These are phyloP conservation scores for Goniozus legneri DNA, from an alignment of 1,140 invertebrate genomes.

Conservation along the genomic window DNA sequence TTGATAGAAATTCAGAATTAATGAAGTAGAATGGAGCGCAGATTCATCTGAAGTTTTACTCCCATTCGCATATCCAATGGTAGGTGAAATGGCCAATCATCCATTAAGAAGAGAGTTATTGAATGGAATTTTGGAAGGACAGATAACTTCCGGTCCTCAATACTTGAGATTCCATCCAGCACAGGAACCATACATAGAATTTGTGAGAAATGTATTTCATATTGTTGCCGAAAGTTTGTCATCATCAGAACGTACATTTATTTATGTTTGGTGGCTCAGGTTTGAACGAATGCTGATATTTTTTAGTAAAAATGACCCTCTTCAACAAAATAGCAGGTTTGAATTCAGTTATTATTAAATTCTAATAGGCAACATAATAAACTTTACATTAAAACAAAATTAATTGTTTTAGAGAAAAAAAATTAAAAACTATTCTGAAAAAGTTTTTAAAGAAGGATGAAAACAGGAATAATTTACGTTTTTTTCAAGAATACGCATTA, in stretches of 20 bases:
- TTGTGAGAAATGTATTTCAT: constrained; percentile 48
- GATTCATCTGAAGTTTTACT: constrained; percentile 56
- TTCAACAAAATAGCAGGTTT: constrained; percentile 40
- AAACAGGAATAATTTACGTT: constrained; percentile 58
- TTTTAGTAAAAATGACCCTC: constrained; percentile 47
- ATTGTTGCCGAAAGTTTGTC: constrained; percentile 36
- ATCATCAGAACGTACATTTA: constrained; percentile 40
- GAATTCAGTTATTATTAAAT: neutral
- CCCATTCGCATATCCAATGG: constrained; percentile 45
- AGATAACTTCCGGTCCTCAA: constrained; percentile 56
- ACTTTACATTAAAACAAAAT: neutral
- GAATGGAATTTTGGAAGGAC: constrained; percentile 49
- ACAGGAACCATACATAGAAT: constrained; percentile 59
- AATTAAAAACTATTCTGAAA: constrained; percentile 55
- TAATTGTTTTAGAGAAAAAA: constrained; percentile 42
- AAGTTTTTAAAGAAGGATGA: constrained; percentile 54
- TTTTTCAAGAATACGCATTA: constrained; percentile 63
- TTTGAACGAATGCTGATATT: constrained; percentile 58
- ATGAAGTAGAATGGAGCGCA: constrained; percentile 52
- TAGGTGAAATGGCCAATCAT: constrained; percentile 40
- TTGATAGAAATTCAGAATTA: constrained; percentile 48
- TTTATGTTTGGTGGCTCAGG: constrained; percentile 60
- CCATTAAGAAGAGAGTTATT: constrained; percentile 43
- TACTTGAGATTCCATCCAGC: constrained; percentile 59
- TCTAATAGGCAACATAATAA: neutral